These are phyloP conservation scores for Drosophila parthenogenetica DNA, from an alignment of 2,888 invertebrate genomes.

Conservation along the genomic window DNA sequence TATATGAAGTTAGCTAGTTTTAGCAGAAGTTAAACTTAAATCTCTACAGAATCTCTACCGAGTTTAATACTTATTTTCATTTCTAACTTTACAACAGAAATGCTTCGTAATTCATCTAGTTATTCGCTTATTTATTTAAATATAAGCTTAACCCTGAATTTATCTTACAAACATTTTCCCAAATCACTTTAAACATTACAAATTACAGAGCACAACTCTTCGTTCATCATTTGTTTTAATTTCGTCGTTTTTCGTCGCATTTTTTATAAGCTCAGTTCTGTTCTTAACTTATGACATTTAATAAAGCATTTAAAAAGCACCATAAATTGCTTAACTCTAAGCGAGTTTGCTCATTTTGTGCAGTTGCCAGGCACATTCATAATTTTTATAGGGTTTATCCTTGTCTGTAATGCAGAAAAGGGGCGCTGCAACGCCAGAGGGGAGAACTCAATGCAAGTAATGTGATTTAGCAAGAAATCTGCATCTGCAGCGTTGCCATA, in stretches of 20 bases:
- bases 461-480: conserved; percentile 40
- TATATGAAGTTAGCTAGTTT: too few relatives aligned
- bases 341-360: conserved; percentile 61
- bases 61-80: too few relatives aligned
- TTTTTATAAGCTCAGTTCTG: conserved; percentile 55
- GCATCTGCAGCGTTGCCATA: conserved; percentile 41
- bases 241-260: conserved; percentile 20
- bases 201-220: conserved; percentile 15
- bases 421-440: not conserved
- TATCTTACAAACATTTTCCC: too few relatives aligned
- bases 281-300: conserved; percentile 69
- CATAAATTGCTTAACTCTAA: conserved; percentile 73
- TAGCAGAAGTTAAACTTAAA: too few relatives aligned
- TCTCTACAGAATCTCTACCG: too few relatives aligned
- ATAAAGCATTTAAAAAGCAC: conserved; percentile 74
- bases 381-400: conserved; percentile 33
- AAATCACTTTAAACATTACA: too few relatives aligned
- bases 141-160: too few relatives aligned
- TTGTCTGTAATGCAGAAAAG: not conserved
- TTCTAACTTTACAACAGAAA: too few relatives aligned
- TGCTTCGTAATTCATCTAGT: too few relatives aligned
- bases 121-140: too few relatives aligned
- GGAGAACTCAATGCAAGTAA: conserved; percentile 14
- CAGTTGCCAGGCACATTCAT: conserved; percentile 43
- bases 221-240: not conserved